Evolutionary conservation across 2,888 invertebrate species (phyloP), one percentile per base, ranked within the genome.

Genomic region (Lycaena phlaeas): DNA sequence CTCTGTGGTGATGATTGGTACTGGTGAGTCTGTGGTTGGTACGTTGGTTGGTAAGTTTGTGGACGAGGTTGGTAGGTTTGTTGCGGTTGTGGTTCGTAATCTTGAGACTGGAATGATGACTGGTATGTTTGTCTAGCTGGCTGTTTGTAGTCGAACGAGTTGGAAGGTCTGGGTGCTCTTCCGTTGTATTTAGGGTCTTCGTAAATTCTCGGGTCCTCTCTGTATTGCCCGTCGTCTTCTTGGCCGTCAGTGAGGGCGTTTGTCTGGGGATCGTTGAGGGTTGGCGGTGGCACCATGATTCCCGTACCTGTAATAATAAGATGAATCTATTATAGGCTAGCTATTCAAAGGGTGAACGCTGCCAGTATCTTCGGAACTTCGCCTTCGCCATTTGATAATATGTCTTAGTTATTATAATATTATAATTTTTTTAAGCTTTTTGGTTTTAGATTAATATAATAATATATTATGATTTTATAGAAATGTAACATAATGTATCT

Each of bases 281-380:
- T 91, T 3, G 94, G 92, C n/a, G 94, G 94, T 0, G 94, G 91
- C 1, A 94, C 94, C 73, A 91, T 92, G 59, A 95, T 94, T 42
- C 87, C 87, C 12, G 76, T 66, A 42, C 88, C 88, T 87, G 65
- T 34, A 75, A 73, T 14, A n/a, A n/a, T n/a, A n/a, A n/a, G n/a
- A n/a, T n/a, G n/a, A n/a, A n/a, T n/a, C n/a, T n/a, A n/a, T n/a
- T n/a, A n/a, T n/a, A n/a, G n/a, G n/a, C n/a, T n/a, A n/a, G n/a
- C n/a, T n/a, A n/a, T n/a, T n/a, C n/a, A n/a, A n/a, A n/a, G n/a
- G n/a, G n/a, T n/a, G n/a, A n/a, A n/a, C n/a, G n/a, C n/a, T n/a
- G n/a, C n/a, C n/a, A n/a, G n/a, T n/a, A n/a, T n/a, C n/a, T n/a
- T n/a, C n/a, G n/a, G n/a, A n/a, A n/a, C n/a, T n/a, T n/a, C n/a